A percentile compares a stretch with the other conserved stretches of the same genome.
These are phyloP conservation scores for Nebria brevicollis DNA, from an alignment of 2,888 invertebrate species.

Conservation along the genomic window DNA sequence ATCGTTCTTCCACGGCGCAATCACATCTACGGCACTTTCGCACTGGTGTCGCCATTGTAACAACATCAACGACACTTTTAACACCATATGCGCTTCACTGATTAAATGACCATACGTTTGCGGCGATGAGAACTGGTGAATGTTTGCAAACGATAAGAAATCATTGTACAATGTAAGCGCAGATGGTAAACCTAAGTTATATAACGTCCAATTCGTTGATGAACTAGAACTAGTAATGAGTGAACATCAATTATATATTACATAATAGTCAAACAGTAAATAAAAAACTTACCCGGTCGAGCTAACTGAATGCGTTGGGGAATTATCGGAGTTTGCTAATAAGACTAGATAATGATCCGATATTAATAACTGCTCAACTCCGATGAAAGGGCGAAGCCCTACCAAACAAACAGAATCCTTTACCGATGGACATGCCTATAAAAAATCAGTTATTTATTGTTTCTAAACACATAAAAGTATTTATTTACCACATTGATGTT, in stretches of 20 bases:
- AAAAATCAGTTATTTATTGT: constrained; percentile 33
- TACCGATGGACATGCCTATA: constrained; percentile 67
- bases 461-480: too few relatives aligned
- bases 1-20: constrained; percentile 52
- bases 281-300: constrained; percentile 55
- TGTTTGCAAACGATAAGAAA: constrained; percentile 74
- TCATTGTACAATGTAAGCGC: constrained; percentile 75
- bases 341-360: constrained; percentile 66
- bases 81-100: constrained; percentile 77
- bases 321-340: constrained; percentile 69
- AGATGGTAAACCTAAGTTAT: constrained; percentile 74
- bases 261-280: too few relatives aligned
- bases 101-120: constrained; percentile 77
- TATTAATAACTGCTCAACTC: constrained; percentile 67
- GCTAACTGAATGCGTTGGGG: constrained; percentile 63
- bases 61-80: constrained; percentile 65
- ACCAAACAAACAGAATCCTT: constrained; percentile 74
- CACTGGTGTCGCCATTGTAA: constrained; percentile 56
- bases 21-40: constrained; percentile 57
- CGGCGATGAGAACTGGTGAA: constrained; percentile 71
- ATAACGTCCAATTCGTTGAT: constrained; percentile 73
- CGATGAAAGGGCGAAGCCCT: constrained; percentile 74
- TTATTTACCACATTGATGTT: constrained; percentile 59
- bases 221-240: constrained; percentile 54
- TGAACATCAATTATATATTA: too few relatives aligned